A percentile compares a stretch with the other conserved stretches of the same genome.
Evolutionary conservation across 2,797 vertebrate genomes (phyloP).

Genomic region (Tangara arthus): DNA sequence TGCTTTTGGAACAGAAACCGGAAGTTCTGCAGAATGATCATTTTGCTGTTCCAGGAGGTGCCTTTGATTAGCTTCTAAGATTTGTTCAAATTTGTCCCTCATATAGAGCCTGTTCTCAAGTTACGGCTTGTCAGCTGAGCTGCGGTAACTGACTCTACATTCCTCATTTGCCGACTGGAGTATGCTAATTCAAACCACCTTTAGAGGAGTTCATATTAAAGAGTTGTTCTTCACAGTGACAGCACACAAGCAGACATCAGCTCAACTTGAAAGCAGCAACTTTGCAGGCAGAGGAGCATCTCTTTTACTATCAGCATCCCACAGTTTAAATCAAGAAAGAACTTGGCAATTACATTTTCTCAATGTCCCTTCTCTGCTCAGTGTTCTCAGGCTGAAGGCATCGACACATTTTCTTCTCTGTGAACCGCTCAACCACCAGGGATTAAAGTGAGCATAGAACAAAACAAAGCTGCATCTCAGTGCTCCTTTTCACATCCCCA

Average conservation of each 20-base stretch:
- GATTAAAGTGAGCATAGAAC: neutral
- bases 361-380: neutral
- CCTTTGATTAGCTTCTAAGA: slow-evolving; percentile 8
- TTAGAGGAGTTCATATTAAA: neutral
- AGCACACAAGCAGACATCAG: neutral
- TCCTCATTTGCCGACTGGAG: neutral
- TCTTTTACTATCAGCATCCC: neutral
- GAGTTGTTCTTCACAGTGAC: neutral
- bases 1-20: neutral
- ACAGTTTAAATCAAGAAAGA: neutral
- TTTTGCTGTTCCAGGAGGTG: neutral
- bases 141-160: neutral
- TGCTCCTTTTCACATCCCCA: neutral
- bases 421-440: neutral
- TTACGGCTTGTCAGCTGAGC: slow-evolving; percentile 26
- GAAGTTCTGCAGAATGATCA: neutral
- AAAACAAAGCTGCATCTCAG: neutral
- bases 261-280: neutral
- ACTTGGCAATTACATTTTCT: neutral
- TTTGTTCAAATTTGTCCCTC: slow-evolving; percentile 26
- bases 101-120: neutral
- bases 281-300: neutral
- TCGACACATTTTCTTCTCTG: neutral
- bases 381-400: neutral
- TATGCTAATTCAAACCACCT: slow-evolving; percentile 34